phyloP scores from a whole-genome alignment of 2,797 vertebrate genomes.

The Sebastes melanostomus region DNA sequence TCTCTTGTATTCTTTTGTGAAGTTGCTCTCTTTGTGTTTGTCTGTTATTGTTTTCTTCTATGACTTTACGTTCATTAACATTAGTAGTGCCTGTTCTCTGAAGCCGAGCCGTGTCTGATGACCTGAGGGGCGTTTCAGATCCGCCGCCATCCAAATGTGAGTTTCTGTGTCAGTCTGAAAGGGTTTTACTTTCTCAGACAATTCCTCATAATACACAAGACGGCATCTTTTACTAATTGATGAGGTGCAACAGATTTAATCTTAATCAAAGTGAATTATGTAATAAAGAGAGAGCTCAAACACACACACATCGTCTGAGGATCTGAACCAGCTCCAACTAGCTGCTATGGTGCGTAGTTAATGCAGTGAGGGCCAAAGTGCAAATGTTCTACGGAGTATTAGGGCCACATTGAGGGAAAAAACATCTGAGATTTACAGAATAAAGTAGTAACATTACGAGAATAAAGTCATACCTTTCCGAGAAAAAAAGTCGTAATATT shows the following conservation, averaged over 20 bases:
- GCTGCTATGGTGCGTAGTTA: too few species aligned
- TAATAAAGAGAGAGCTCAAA: not conserved
- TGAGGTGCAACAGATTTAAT: not conserved
- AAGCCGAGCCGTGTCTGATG: too few species aligned
- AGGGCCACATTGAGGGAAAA: too few species aligned
- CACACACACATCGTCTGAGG: too few species aligned
- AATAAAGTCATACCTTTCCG: fast-evolving
- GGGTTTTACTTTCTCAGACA: not conserved
- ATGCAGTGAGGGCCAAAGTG: too few species aligned
- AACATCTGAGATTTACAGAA: too few species aligned
- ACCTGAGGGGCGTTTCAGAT: not conserved
- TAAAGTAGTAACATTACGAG: too few species aligned
- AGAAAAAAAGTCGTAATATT: too few species aligned
- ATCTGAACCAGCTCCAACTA: too few species aligned
- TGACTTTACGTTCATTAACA: not conserved
- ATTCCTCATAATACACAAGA: not conserved
- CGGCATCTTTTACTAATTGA: not conserved
- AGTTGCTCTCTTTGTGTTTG: not conserved
- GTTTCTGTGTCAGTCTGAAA: not conserved
- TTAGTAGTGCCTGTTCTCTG: not conserved
- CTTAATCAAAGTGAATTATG: not conserved
- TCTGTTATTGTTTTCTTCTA: not conserved
- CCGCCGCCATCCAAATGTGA: not conserved
- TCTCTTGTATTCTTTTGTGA: not conserved
- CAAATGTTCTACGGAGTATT: too few species aligned